Percentiles rank a stretch among this genome's conserved stretches.
Evolutionary conservation across 2,888 invertebrate species (phyloP).

Genomic region (Lobophora halterata): DNA sequence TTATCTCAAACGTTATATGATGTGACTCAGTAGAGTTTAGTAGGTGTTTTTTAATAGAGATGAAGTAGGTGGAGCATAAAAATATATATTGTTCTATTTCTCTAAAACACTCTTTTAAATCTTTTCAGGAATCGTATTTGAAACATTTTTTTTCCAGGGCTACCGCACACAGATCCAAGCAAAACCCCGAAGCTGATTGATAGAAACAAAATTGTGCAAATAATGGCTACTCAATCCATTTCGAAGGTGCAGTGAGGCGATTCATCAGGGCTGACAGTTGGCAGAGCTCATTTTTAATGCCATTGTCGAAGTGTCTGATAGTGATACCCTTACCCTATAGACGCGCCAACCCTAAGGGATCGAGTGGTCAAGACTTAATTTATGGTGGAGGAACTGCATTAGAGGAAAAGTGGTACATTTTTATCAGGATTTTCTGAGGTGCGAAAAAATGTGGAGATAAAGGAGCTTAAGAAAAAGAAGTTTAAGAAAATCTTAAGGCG

Average conservation of each 20-base stretch:
- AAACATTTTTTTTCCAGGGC: constrained; percentile 1
- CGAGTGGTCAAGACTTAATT: constrained; percentile 60
- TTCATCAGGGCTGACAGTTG: constrained; percentile 64
- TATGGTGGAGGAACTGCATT: constrained; percentile 45
- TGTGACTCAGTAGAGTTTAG: no score
- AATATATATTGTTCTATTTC: no score
- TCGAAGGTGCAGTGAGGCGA: constrained; percentile 47
- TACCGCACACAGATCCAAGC: background rate
- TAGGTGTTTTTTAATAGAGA: no score
- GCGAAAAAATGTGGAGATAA: constrained; percentile 3
- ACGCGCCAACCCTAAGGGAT: constrained; percentile 45
- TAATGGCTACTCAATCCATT: constrained; percentile 32
- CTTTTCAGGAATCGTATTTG: no score
- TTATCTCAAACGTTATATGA: no score
- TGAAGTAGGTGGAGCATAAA: no score
- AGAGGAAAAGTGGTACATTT: constrained; percentile 12
- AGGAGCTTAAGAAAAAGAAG: constrained; percentile 1
- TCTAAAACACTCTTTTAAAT: no score
- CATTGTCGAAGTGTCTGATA: constrained; percentile 64
- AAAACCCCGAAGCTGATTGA: constrained; percentile 26
- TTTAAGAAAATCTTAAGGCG: no score
- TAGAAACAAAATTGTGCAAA: constrained; percentile 34
- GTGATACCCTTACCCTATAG: constrained; percentile 42
- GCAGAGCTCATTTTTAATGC: constrained; percentile 72
- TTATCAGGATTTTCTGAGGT: constrained; percentile 8